Evolutionary conservation across 1,140 invertebrate species (phyloP), one percentile per base, ranked within the genome.

Genomic region (Hyphantria cunea): DNA sequence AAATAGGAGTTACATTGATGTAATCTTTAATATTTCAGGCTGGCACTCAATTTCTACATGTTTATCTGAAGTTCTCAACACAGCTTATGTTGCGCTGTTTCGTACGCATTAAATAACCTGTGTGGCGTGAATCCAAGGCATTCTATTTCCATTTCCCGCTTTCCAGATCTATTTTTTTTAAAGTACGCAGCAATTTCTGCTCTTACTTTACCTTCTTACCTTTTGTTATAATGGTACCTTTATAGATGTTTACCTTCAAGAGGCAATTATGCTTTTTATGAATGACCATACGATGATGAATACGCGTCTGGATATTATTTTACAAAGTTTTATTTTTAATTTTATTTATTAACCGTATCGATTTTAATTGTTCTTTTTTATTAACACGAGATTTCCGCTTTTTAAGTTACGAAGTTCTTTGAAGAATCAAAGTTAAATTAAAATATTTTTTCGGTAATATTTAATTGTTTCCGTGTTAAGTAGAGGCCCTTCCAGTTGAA

Each of bases 241-340:
- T n/a, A 31, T n/a, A 58, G 55, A 45, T 58, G 55, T 58, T 58
- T 39, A 49, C 55, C 55, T 58, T 58, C 45, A 44, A 39, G 6
- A 48, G 7, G 44, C 25, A 58, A 32, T 10, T 17, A 9, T 15
- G 33, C 44, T 58, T 58, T 58, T 49, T 58, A 49, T 58, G 55
- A 39, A 58, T 48, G 44, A 31, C 55, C 17, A 25, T 32, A 31
- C 12, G 13, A 34, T 32, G n/a, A n/a, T n/a, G n/a, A 42, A 47
- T 34, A 56, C 31, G 1, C 15, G 33, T 45, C 12, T 48, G 37
- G 34, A 48, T 58, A 31, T 49, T 37, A 6, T 12, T 48, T 14
- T 58, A 39, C 34, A 48, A 37, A 49, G 17, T 25, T 25, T 25
- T 3, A 39, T 58, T 58, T 49, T 37, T 48, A 49, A 5, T 25